Evolutionary conservation across 2,113 vertebrate species (phyloP).

Genomic region (Coptodon rendalli): DNA sequence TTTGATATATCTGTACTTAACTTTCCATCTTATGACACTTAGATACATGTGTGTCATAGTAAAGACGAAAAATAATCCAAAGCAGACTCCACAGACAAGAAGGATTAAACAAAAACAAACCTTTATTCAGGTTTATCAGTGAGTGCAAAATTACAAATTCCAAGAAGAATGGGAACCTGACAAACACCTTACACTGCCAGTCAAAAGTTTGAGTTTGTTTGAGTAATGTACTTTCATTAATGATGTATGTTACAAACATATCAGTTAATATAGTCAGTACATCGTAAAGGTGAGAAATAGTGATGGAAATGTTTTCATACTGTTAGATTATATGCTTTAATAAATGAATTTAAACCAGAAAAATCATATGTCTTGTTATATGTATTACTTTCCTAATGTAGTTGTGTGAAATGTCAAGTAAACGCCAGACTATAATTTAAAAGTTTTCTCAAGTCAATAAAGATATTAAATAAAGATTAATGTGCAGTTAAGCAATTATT

Average conservation of each 20-base stretch:
- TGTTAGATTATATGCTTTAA: not conserved
- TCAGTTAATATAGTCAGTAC: not conserved
- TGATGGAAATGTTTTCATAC: not conserved
- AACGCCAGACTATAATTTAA: no score
- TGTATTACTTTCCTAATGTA: no score
- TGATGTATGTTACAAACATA: not conserved
- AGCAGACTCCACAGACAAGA: not conserved
- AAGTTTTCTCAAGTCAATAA: no score
- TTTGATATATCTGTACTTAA: no score
- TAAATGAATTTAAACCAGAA: no score
- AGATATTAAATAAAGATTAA: no score
- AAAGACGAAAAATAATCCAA: not conserved
- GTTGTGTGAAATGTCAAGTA: no score
- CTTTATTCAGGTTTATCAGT: not conserved
- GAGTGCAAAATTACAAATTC: not conserved
- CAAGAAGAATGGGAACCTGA: not conserved
- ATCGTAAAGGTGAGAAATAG: not conserved
- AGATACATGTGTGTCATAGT: not conserved
- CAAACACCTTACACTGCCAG: not conserved
- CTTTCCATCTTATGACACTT: no score
- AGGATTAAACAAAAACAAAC: not conserved
- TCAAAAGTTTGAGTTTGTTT: not conserved
- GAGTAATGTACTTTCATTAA: not conserved
- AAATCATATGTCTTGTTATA: no score
- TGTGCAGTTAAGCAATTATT: no score